A percentile compares a stretch with the other conserved stretches of the same genome.
Conservation (phyloP, 2,113 vertebrate species). For the Pomatorhinus ruficollis region DNA sequence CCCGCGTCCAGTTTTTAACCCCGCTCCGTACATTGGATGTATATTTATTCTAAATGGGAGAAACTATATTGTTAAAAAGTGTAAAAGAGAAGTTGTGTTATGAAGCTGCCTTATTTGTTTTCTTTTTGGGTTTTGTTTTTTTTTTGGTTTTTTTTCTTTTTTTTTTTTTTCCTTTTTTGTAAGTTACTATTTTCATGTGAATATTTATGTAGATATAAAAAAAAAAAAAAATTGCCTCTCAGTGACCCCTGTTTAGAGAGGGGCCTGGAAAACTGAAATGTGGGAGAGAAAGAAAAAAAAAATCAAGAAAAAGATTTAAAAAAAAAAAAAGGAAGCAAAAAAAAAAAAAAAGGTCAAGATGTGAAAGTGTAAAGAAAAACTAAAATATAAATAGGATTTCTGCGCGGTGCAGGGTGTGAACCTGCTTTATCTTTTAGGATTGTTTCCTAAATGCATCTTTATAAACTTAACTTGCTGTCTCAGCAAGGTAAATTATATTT, state of each 20-base stretch:
- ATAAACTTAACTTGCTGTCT: slow-evolving; percentile 82
- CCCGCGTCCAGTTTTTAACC: slow-evolving; percentile 66
- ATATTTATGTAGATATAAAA: slow-evolving; percentile 86
- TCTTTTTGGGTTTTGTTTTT: slow-evolving; percentile 37
- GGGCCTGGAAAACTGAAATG: slow-evolving; percentile 69
- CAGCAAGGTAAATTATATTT: slow-evolving; percentile 84
- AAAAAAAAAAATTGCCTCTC: slow-evolving; percentile 70
- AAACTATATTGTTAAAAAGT: slow-evolving; percentile 85
- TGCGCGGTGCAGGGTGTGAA: slow-evolving; percentile 75
- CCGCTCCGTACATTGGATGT: slow-evolving; percentile 78
- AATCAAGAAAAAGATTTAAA: background rate
- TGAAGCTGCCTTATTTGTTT: slow-evolving; percentile 93
- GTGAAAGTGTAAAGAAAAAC: slow-evolving; percentile 72
- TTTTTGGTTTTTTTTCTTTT: slow-evolving; percentile 79
- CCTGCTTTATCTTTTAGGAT: slow-evolving; percentile 85
- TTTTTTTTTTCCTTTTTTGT: slow-evolving; percentile 78
- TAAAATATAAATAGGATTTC: slow-evolving; percentile 76
- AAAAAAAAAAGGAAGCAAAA: background rate
- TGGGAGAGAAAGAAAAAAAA: slow-evolving; percentile 55
- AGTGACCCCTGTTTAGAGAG: slow-evolving; percentile 65
- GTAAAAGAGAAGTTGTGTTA: slow-evolving; percentile 83
- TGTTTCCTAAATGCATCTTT: slow-evolving; percentile 84
- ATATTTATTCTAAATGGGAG: slow-evolving; percentile 83
- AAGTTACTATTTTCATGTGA: slow-evolving; percentile 95
- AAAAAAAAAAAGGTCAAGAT: slow-evolving; percentile 69